Evolutionary conservation across 2,888 invertebrate species (phyloP), one percentile per base, ranked within the genome.

Genomic region (Fissipunctia ypsillon): DNA sequence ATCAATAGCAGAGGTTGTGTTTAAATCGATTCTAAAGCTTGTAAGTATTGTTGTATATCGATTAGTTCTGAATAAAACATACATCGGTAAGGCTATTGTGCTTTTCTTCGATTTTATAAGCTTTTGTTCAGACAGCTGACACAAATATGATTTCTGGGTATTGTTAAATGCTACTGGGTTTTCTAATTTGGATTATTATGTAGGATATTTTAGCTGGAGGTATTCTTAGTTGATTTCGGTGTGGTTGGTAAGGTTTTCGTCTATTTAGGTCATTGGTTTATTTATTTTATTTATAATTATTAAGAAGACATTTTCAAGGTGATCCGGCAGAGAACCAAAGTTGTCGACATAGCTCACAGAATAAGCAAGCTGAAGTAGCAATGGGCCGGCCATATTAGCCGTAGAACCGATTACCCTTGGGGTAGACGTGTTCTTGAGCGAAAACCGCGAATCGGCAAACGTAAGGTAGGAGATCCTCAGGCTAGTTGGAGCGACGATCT

Each of bases 51-150:
- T n/a, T n/a, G n/a, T n/a, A 9, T 87, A 88, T 88, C 81, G 88
- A 88, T 87, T 80, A 65, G 68, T 68, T 65, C 70, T 88, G 88
- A 88, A 89, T 89, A 87, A 89, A 86, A 88, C 79, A 88, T 87
- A 71, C 63, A 57, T 14, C 0, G 25, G 56, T 69, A 45, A 52
- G 66, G 52, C 57, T 76, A 63, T 59, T 41, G 70, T 59, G 60
- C n/a, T 12, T 19, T 22, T 52, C 61, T 68, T 66, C 65, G 56
- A 77, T 63, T 71, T 68, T 52, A 69, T 70, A 61, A 65, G 76
- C 72, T 76, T 67, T 81, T 67, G 68, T 81, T 65, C 50, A 43
- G 16, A 35, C 54, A 74, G 54, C 56, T 72, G 60, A 31, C 69
- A 35, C 22, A 41, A 28, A 57, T 73, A 84, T 66, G 28, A 57